Evolutionary conservation across 2,888 invertebrate genomes (phyloP), one percentile per base, ranked within the genome.

Genomic region (Chrysolina oricalcia): DNA sequence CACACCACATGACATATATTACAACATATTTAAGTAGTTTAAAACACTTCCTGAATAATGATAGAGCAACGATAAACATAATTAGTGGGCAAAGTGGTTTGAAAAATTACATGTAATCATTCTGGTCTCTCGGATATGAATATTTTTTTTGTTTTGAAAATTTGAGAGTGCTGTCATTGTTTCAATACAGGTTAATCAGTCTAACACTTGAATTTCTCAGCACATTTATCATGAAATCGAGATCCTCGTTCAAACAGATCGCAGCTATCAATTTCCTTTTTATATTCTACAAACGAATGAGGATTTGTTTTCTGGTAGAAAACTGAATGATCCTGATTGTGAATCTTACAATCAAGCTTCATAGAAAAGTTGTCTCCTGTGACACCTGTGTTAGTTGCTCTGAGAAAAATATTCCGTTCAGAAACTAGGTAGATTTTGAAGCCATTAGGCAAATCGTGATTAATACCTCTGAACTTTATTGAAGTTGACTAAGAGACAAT

Each of bases 11-110:
- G 21, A 53, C 11, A 0, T 27, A 23, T 23, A 19, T 53, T 3
- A 11, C 3, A 53, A 53, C 59, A 23, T n/a, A 27, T 13, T 59
- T n/a, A 59, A 27, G 21, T 15, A 23, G 21, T 15, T 59, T 59
- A 27, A 53, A 59, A 27, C 15, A 27, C 53, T 53, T 59, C 27
- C 23, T 23, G 11, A 27, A 27, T 59, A 59, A 59, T 59, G 23
- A 59, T 59, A n/a, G 6, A 59, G 13, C 23, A 15, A 59, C 15
- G 27, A 27, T n/a, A 23, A 59, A n/a, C 56, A 15, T 15, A 11
- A 59, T 59, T 27, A 15, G 27, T 59, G 27, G 23, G n/a, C 27
- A 4, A 23, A 53, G 13, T 50, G 5, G 27, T 27, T 27, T 27
- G 27, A 50, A 59, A 59, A 5, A 6, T 23, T 19, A 19, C 19